Evolutionary conservation across 2,797 vertebrate species (phyloP).

Genomic region (Brachyrhaphis roseni): DNA sequence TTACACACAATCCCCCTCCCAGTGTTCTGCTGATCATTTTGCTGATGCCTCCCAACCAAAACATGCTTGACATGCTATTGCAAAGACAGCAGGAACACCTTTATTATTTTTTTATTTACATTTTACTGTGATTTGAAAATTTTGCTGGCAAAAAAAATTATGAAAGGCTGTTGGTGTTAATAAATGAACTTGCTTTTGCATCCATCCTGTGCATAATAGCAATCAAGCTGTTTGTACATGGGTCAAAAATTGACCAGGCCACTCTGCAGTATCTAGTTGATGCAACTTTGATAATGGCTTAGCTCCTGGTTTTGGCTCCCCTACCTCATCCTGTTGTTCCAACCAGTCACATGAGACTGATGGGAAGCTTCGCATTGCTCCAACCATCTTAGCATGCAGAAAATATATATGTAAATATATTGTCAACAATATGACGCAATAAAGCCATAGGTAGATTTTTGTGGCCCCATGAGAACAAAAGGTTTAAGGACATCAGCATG

Average conservation of each 20-base stretch:
- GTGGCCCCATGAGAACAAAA: conserved; percentile 8
- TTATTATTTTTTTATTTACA: background rate
- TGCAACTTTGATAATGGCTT: conserved; percentile 20
- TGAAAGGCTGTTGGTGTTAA: background rate
- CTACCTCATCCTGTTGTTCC: conserved; percentile 35
- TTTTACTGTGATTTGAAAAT: background rate
- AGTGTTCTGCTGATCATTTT: conserved; percentile 44
- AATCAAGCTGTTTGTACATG: too few species aligned
- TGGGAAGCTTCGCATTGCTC: conserved; percentile 32
- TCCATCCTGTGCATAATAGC: background rate
- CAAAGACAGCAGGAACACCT: conserved; percentile 25
- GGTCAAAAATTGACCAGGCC: background rate
- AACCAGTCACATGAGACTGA: conserved; percentile 25
- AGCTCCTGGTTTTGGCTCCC: conserved; percentile 18
- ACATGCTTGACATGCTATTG: conserved; percentile 42
- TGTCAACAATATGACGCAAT: conserved; percentile 24
- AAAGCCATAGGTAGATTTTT: conserved; percentile 24
- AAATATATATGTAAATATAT: background rate
- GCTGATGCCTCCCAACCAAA: conserved; percentile 35
- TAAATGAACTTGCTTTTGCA: background rate
- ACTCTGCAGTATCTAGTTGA: background rate
- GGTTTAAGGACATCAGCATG: conserved; percentile 17
- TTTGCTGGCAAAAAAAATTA: background rate
- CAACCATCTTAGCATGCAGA: conserved; percentile 30
- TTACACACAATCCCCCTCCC: conserved; percentile 49